Conservation (phyloP, 2,888 invertebrate species). For the Apocheima hispidaria region DNA sequence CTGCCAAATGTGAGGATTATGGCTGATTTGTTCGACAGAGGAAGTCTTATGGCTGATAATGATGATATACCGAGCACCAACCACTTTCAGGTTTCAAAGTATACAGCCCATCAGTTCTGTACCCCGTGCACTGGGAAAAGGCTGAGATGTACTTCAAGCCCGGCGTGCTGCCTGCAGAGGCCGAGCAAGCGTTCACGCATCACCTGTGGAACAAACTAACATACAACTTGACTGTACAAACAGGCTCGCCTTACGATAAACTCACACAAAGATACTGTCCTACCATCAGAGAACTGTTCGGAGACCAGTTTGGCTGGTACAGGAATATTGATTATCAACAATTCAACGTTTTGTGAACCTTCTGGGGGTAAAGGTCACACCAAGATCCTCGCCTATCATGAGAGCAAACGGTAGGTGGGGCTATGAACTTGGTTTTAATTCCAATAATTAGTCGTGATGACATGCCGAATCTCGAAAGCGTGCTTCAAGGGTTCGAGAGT, state of each 20-base stretch:
- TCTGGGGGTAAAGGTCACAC: no score
- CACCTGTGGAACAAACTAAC: conserved; percentile 53
- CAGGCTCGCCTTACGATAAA: conserved; percentile 45
- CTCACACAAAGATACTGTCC: conserved; percentile 48
- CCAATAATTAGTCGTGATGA: no score
- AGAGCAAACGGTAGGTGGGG: no score
- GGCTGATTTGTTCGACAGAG: conserved; percentile 97
- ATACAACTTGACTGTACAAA: conserved; percentile 39
- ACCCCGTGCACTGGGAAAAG: conserved; percentile 87
- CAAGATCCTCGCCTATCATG: no score
- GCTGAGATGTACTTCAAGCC: conserved; percentile 87
- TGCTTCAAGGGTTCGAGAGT: no score
- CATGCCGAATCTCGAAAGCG: no score
- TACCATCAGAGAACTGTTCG: conserved; percentile 4
- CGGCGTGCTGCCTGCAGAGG: conserved; percentile 59
- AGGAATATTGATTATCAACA: not conserved
- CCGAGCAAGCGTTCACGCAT: conserved; percentile 37
- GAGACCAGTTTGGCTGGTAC: conserved; percentile 20
- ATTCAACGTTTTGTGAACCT: no score
- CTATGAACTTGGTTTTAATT: no score
- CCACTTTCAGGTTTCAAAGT: conserved; percentile 82
- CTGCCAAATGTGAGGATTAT: no score
- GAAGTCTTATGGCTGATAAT: no score
- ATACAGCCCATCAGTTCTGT: conserved; percentile 86
- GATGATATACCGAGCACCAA: conserved; percentile 92